Evolutionary conservation across 1,140 invertebrate genomes (phyloP).

Genomic region (Epicauta chinensis): DNA sequence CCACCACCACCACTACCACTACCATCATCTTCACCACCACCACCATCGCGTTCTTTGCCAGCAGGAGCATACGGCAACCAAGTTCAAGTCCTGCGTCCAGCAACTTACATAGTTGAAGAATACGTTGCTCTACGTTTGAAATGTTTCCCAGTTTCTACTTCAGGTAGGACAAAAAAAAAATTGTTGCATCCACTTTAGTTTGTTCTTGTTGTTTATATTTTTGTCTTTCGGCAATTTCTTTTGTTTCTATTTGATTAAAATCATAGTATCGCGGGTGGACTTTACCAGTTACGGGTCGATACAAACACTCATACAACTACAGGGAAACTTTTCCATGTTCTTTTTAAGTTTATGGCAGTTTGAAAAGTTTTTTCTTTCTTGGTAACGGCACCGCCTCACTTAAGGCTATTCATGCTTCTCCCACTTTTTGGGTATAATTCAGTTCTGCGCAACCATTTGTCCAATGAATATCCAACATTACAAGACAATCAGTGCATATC

Average conservation of each 20-base stretch:
- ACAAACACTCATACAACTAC: too few relatives aligned
- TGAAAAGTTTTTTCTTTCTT: constrained; percentile 33
- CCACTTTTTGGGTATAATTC: constrained; percentile 22
- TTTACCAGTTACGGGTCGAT: background rate
- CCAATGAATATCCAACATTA: constrained; percentile 9
- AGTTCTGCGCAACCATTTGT: constrained; percentile 32
- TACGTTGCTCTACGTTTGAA: constrained; percentile 8
- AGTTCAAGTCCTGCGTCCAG: constrained; percentile 18
- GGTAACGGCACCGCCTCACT: constrained; percentile 28
- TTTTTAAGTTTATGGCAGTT: constrained; percentile 36
- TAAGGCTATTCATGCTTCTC: constrained; percentile 9
- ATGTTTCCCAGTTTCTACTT: constrained; percentile 7
- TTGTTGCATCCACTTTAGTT: too few relatives aligned
- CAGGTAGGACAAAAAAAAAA: constrained; percentile 19
- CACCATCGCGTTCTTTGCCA: background rate
- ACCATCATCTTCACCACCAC: background rate
- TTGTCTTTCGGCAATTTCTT: too few relatives aligned
- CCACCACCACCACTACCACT: background rate
- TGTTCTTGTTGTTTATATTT: background rate
- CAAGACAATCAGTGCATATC: constrained; percentile 12
- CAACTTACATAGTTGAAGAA: constrained; percentile 5
- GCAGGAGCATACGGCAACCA: constrained; percentile 2
- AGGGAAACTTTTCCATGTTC: background rate
- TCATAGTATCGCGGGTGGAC: background rate
- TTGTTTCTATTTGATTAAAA: background rate